A percentile compares a stretch with the other conserved stretches of the same genome.
Evolutionary conservation across 2,113 vertebrate genomes (phyloP).

Genomic region (Cyphomyrus plagiostoma): DNA sequence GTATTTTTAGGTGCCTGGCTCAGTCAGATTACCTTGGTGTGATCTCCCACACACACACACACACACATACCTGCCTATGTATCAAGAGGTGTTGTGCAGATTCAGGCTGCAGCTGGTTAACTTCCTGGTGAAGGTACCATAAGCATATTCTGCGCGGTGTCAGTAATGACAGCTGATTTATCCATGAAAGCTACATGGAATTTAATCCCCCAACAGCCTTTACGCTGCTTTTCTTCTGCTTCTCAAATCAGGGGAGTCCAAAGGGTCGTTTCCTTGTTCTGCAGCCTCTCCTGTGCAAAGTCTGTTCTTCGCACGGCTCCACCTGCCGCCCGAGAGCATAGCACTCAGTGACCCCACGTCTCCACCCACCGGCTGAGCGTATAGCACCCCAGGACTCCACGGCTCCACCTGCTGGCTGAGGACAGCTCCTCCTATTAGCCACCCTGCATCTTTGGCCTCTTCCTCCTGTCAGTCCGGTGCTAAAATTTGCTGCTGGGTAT

Average conservation of each 20-base stretch:
- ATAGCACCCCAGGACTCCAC: no score
- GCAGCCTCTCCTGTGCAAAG: background rate
- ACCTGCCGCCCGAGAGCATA: background rate
- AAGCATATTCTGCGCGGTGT: background rate
- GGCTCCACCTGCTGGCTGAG: background rate
- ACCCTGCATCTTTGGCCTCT: background rate
- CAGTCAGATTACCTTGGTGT: slow-evolving; percentile 45
- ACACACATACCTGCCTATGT: slow-evolving; percentile 6
- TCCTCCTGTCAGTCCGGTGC: background rate
- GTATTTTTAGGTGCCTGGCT: slow-evolving; percentile 35
- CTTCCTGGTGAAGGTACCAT: background rate
- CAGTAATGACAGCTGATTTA: background rate
- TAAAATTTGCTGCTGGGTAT: background rate
- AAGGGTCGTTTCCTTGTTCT: background rate
- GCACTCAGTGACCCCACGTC: background rate
- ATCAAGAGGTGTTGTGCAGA: background rate
- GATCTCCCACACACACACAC: slow-evolving; percentile 23
- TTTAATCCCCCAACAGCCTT: background rate
- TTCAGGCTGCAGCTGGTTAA: background rate
- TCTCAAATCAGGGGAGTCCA: background rate
- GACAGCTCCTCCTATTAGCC: background rate
- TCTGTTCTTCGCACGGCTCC: background rate
- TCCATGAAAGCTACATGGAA: background rate
- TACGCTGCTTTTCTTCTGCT: background rate
- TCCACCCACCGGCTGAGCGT: background rate